A percentile compares a stretch with the other conserved stretches of the same genome.
phyloP scores from a whole-genome alignment of 2,797 vertebrate species.

The Menidia menidia region DNA sequence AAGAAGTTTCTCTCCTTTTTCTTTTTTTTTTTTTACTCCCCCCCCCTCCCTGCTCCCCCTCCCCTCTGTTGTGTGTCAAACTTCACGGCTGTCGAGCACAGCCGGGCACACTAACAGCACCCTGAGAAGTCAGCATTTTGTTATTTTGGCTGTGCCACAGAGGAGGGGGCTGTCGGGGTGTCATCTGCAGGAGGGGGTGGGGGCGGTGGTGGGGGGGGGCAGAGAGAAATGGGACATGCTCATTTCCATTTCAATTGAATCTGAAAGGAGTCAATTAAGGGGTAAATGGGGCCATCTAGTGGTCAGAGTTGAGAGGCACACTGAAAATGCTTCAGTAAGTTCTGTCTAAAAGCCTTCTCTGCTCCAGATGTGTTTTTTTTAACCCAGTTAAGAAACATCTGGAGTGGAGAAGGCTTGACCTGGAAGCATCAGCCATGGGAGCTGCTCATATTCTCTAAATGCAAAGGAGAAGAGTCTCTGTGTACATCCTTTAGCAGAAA shows the following conservation, averaged over 20 bases:
- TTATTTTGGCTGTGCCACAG: constrained; percentile 65
- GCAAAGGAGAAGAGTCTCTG: neutral
- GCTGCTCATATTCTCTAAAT: too few species aligned
- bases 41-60: constrained; percentile 20
- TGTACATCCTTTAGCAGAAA: neutral
- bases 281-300: constrained; percentile 55
- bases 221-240: constrained; percentile 22
- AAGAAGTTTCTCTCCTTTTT: constrained; percentile 27
- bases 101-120: constrained; percentile 59
- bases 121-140: constrained; percentile 79
- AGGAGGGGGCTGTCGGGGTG: neutral
- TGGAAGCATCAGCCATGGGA: neutral
- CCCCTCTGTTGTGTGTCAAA: constrained; percentile 32
- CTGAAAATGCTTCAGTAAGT: neutral
- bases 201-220: constrained; percentile 2
- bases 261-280: neutral
- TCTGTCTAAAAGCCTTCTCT: too few species aligned
- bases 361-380: too few species aligned
- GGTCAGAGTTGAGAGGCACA: constrained; percentile 13
- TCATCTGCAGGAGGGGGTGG: neutral
- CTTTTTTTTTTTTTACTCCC: neutral
- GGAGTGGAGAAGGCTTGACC: too few species aligned
- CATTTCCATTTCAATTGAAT: constrained; percentile 41
- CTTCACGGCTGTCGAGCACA: constrained; percentile 65
- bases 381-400: too few species aligned